Evolutionary conservation across 2,888 invertebrate species (phyloP), one percentile per base, ranked within the genome.

Genomic region (Microctonus brassicae): DNA sequence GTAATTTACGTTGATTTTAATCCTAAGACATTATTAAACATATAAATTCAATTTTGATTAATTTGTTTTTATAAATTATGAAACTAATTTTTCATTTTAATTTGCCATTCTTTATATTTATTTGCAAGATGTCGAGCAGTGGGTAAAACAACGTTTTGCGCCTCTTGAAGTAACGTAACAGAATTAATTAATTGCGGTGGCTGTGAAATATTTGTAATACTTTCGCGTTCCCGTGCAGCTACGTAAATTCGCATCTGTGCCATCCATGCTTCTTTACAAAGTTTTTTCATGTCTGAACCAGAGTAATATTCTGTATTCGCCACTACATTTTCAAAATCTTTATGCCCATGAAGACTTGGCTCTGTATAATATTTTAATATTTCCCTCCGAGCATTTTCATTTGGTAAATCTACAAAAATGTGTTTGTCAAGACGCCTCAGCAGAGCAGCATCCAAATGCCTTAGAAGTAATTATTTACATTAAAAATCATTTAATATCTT

Each of bases 251-350:
- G 90, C 26, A 97, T 90, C 29, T 93, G 91, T 33, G 90, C 89
- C 95, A 98, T 97, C 70, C 94, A 92, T 0, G 95, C 94, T 89
- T 97, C 97, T 87, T 97, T 97, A 84, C 96, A 96, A 34, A 95
- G 92, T 76, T 94, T 88, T 81, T 94, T 93, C 62, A 98, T 91
- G 83, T 98, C 98, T 11, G 96, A 95, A 0, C 97, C 96, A 0
- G 97, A 96, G 84, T 95, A 97, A 3, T 93, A 92, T 13, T 92
- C 91, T 0, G 95, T 95, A 67, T 88, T 83, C 4, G 85, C 78
- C 0, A 92, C 89, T 76, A 94, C 80, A 36, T 88, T 84, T 3
- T 85, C 77, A 53, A 90, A 89, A 69, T 91, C 88, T 3, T 87
- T 81, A 20, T 88, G 83, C 0, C 88, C 83, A 6, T 90, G 87